Conservation (phyloP, 2,113 vertebrate species). For the Xiphias gladius region DNA sequence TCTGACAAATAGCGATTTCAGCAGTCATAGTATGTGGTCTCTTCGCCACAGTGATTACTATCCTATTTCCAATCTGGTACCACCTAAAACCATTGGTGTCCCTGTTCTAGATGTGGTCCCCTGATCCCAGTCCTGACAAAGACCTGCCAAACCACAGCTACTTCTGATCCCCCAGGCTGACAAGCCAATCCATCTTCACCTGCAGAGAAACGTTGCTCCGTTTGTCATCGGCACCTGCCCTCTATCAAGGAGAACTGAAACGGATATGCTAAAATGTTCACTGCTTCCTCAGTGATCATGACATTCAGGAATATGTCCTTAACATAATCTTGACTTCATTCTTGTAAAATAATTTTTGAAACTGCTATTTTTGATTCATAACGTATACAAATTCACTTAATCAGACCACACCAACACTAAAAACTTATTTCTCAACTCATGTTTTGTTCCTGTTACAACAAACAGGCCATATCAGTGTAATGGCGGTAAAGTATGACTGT, state of each 20-base stretch:
- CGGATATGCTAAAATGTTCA: slow-evolving; percentile 62
- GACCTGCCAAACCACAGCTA: slow-evolving; percentile 76
- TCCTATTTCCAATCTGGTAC: slow-evolving; percentile 59
- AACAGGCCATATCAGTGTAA: slow-evolving; percentile 41
- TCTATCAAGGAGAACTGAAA: slow-evolving; percentile 80
- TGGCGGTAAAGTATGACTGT: slow-evolving; percentile 47
- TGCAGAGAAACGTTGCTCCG: slow-evolving; percentile 67
- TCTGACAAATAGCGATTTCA: slow-evolving; percentile 66
- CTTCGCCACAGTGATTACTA: slow-evolving; percentile 55
- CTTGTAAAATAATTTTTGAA: slow-evolving; percentile 7
- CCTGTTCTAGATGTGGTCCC: slow-evolving; percentile 67
- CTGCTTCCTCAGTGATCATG: slow-evolving; percentile 51
- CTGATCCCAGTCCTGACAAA: slow-evolving; percentile 75
- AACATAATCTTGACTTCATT: neutral
- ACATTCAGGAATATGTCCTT: slow-evolving; percentile 20
- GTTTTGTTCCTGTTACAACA: slow-evolving; percentile 45
- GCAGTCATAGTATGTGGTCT: slow-evolving; percentile 57
- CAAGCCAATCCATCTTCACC: slow-evolving; percentile 82
- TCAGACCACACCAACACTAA: neutral
- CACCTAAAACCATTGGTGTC: slow-evolving; percentile 56
- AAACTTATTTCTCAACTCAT: slow-evolving; percentile 17
- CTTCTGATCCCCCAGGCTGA: slow-evolving; percentile 78
- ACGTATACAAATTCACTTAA: slow-evolving; percentile 5
- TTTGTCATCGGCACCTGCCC: slow-evolving; percentile 69
- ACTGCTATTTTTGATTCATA: neutral